Evolutionary conservation across 1,140 invertebrate species (phyloP).

Genomic region (Procambarus virginalis): DNA sequence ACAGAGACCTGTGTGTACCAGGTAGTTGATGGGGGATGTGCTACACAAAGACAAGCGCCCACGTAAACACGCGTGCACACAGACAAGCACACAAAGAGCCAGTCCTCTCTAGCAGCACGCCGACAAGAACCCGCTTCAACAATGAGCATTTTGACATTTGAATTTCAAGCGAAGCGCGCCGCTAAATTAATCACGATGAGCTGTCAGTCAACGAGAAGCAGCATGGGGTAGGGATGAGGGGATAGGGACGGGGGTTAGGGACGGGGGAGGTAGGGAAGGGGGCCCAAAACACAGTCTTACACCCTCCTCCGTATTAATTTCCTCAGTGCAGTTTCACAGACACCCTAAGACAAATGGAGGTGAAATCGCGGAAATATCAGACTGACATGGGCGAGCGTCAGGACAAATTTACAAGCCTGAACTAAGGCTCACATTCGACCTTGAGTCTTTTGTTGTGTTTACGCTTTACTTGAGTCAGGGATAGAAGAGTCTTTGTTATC

Average conservation of each 20-base stretch:
- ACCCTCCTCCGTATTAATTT: background rate
- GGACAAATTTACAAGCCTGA: too few species aligned
- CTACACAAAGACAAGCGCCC: background rate
- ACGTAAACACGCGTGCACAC: constrained; percentile 30
- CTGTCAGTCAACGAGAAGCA: constrained; percentile 3
- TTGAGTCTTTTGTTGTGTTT: too few species aligned
- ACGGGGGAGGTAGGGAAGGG: background rate
- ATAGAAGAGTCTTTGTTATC: too few species aligned
- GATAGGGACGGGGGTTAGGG: too few species aligned
- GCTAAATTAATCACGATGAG: constrained; percentile 41
- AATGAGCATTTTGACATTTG: constrained; percentile 34
- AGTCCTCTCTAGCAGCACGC: background rate
- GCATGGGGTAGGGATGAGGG: background rate
- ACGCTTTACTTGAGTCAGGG: too few species aligned
- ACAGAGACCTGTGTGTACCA: background rate
- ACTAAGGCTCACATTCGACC: too few species aligned
- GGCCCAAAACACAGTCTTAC: background rate
- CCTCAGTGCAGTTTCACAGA: background rate
- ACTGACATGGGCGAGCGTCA: too few species aligned
- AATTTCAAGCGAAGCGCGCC: constrained; percentile 20
- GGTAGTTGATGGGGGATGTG: too few species aligned
- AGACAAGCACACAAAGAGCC: constrained; percentile 9
- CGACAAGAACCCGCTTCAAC: background rate
- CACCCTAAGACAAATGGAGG: background rate
- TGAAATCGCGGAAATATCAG: background rate